Conservation (phyloP, 2,113 vertebrate genomes). For the Lates calcarifer region DNA sequence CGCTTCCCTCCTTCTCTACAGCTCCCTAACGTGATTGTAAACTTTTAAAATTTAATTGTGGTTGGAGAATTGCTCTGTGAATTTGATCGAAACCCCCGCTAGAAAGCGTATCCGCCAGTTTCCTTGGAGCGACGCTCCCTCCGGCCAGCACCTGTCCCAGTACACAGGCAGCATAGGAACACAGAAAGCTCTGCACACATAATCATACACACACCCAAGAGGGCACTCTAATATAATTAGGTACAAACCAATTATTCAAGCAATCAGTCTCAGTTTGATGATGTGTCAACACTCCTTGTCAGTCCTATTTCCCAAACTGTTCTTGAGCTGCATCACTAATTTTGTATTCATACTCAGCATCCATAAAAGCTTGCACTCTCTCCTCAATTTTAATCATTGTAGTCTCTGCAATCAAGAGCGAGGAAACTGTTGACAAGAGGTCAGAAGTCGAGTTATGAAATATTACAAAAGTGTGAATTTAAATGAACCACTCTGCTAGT, state of each 20-base stretch:
- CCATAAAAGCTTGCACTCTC: slow-evolving; percentile 61
- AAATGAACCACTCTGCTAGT: slow-evolving; percentile 60
- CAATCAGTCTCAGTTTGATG: slow-evolving; percentile 82
- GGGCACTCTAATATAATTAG: slow-evolving; percentile 79
- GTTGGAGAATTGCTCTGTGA: slow-evolving; percentile 69
- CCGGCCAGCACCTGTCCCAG: slow-evolving; percentile 36
- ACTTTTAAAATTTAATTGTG: slow-evolving; percentile 80
- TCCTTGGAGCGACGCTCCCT: slow-evolving; percentile 54
- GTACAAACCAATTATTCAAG: slow-evolving; percentile 83
- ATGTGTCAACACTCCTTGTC: slow-evolving; percentile 80
- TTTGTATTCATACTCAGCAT: slow-evolving; percentile 65
- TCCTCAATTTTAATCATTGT: slow-evolving; percentile 65
- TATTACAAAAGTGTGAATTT: slow-evolving; percentile 65
- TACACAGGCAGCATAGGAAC: slow-evolving; percentile 32
- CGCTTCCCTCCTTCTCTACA: slow-evolving; percentile 55
- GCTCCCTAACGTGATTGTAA: slow-evolving; percentile 81
- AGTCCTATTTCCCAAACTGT: slow-evolving; percentile 74
- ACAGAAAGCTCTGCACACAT: slow-evolving; percentile 64
- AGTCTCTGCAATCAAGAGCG: slow-evolving; percentile 51
- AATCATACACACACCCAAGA: slow-evolving; percentile 70
- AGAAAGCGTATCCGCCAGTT: slow-evolving; percentile 64
- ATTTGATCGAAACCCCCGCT: slow-evolving; percentile 71
- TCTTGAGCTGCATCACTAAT: slow-evolving; percentile 74
- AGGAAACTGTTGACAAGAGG: slow-evolving; percentile 65
- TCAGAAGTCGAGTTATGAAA: slow-evolving; percentile 70